phyloP scores from a whole-genome alignment of 2,888 invertebrate species.

The Tinea semifulvella region DNA sequence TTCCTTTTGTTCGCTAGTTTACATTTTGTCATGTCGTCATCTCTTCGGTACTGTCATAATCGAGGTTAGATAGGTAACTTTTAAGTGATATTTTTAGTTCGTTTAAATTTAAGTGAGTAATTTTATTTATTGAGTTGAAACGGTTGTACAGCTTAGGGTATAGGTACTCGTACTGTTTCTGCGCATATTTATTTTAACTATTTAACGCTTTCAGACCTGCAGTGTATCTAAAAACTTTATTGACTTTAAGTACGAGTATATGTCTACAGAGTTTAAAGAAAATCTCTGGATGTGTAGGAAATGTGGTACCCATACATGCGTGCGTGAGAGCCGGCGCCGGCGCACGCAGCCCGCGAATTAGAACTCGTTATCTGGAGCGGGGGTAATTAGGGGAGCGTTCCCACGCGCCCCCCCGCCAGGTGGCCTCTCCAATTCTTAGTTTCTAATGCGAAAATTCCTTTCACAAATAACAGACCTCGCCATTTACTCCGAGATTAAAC shows the following conservation, averaged over 20 bases:
- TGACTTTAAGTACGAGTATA: neutral
- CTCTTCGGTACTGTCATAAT: too few relatives aligned
- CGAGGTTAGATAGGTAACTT: too few relatives aligned
- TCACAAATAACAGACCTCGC: conserved; percentile 5
- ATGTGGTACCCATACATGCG: conserved; percentile 31
- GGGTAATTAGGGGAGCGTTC: conserved; percentile 59
- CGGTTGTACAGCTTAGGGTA: too few relatives aligned
- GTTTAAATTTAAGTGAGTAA: too few relatives aligned
- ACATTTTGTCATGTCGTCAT: too few relatives aligned
- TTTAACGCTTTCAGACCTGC: too few relatives aligned
- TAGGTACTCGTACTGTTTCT: too few relatives aligned
- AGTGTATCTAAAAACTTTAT: too few relatives aligned
- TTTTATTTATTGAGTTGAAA: too few relatives aligned
- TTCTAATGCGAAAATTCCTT: conserved; percentile 14
- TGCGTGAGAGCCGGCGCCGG: conserved; percentile 58
- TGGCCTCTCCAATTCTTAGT: conserved; percentile 12
- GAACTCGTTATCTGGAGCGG: conserved; percentile 53
- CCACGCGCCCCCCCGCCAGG: conserved; percentile 33
- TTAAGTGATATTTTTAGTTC: too few relatives aligned
- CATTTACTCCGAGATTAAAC: neutral
- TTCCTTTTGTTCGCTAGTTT: too few relatives aligned
- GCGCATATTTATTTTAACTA: too few relatives aligned
- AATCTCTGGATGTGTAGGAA: neutral
- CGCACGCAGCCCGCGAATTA: conserved; percentile 63
- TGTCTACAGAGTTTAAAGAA: neutral